Evolutionary conservation across 2,113 vertebrate genomes (phyloP), one percentile per base, ranked within the genome.

Genomic region (Poeciliopsis occidentalis): DNA sequence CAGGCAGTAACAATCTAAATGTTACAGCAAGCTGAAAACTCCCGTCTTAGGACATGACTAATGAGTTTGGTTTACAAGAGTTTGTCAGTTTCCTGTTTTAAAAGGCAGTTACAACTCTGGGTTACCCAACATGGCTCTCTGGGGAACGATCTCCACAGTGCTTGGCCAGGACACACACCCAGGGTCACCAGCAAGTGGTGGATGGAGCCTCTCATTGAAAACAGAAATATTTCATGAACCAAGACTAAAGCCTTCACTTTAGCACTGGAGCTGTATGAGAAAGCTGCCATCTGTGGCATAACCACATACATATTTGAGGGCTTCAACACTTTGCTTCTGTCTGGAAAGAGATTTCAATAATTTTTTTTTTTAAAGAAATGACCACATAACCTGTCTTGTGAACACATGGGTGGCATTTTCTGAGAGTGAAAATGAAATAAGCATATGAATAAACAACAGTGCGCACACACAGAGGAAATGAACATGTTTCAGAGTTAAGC

Each of bases 21-120:
- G 83, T 85, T 84, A 85, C 71, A 82, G 80, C 77, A 79, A 66
- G 72, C 51, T n/a, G 51, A 57, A 8, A 57, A n/a, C 51, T 57
- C 22, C 61, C 90, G 83, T 89, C 79, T 85, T 62, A 64, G 78
- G 85, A 91, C 87, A 81, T 89, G 89, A 89, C 86, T 92, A 89
- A 94, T 88, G 89, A 91, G 83, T 82, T 90, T 76, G 86, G 86
- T 87, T 91, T 91, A 84, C 85, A 85, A 83, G 85, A 79, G 87
- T 89, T 88, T 76, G 83, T 91, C 85, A 78, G 84, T 83, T 89
- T 93, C 90, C 87, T 88, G 89, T 90, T 93, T 91, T 78, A 92
- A 82, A 70, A 72, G 85, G 79, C 79, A 82, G 80, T 85, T 88
- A 90, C 88, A 88, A 86, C 86, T 88, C 67, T 30, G 81, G 81